phyloP scores from a whole-genome alignment of 2,113 vertebrate genomes.

The Pterocles orientalis region DNA sequence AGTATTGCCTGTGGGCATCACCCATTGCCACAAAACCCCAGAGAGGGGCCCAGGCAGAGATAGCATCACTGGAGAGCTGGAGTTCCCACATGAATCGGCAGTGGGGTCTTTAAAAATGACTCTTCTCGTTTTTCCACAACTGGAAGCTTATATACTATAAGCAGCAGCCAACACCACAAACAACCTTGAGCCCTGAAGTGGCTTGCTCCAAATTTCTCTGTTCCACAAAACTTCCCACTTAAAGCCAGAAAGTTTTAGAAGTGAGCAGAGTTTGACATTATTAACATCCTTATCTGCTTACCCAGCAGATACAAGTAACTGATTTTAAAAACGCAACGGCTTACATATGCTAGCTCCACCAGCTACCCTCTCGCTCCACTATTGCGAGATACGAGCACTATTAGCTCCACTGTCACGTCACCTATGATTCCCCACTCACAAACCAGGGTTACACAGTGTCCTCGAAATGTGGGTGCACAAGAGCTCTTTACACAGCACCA shows the following conservation, averaged over 20 bases:
- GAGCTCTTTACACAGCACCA: not conserved
- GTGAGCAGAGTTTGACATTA: accelerated
- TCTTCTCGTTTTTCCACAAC: accelerated
- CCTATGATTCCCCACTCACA: too few relatives aligned
- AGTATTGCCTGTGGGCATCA: not conserved
- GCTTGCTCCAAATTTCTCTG: not conserved
- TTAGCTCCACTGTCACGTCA: too few relatives aligned
- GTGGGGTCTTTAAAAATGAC: not conserved
- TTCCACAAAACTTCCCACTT: not conserved
- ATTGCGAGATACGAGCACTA: too few relatives aligned
- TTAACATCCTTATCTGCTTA: not conserved
- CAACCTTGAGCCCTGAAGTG: not conserved
- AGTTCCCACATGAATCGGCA: accelerated
- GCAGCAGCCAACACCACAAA: not conserved
- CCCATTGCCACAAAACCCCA: accelerated
- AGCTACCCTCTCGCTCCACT: not conserved
- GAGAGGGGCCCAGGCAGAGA: not conserved
- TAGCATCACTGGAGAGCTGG: not conserved
- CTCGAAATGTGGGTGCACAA: accelerated
- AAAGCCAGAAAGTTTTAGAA: not conserved
- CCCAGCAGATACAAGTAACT: not conserved
- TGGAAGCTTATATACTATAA: accelerated
- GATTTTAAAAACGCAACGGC: not conserved
- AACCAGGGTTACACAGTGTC: not conserved
- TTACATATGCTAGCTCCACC: not conserved